Evolutionary conservation across 2,113 vertebrate species (phyloP).

Genomic region (Sebastes fasciatus): DNA sequence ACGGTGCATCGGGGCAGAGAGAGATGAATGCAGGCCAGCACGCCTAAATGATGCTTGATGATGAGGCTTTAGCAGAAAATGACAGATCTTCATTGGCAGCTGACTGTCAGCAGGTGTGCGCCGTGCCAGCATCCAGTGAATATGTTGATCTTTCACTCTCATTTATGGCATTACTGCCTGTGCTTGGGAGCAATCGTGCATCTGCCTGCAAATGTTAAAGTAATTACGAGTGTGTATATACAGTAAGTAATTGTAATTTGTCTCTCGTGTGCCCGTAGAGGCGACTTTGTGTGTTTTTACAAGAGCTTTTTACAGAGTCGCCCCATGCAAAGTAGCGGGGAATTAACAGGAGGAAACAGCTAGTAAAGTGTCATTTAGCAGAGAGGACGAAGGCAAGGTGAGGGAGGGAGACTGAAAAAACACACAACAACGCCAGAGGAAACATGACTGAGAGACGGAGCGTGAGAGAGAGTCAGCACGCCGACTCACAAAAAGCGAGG

Average conservation of each 20-base stretch:
- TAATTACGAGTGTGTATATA: conserved; percentile 61
- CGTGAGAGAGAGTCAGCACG: conserved; percentile 49
- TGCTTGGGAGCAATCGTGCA: conserved; percentile 38
- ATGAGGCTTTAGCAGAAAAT: conserved; percentile 75
- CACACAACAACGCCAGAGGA: conserved; percentile 57
- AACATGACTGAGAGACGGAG: conserved; percentile 59
- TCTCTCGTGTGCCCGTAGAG: conserved; percentile 25
- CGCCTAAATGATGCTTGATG: conserved; percentile 73
- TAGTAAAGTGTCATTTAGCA: conserved; percentile 75
- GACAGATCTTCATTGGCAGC: conserved; percentile 74
- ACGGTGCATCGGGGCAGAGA: conserved; percentile 38
- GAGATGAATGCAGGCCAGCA: conserved; percentile 56
- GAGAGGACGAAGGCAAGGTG: conserved; percentile 73
- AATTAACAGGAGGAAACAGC: conserved; percentile 71
- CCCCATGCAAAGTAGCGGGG: conserved; percentile 67
- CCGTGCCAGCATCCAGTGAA: conserved; percentile 63
- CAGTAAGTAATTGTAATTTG: conserved; percentile 47
- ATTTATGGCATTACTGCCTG: conserved; percentile 47
- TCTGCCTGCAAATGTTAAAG: conserved; percentile 49
- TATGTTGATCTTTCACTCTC: conserved; percentile 63
- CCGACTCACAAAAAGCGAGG: conserved; percentile 51
- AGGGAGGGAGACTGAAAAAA: conserved; percentile 49
- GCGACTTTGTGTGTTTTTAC: conserved; percentile 65
- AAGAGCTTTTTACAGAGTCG: conserved; percentile 73
- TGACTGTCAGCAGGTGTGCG: conserved; percentile 70